Percentiles rank a stretch among this genome's conserved stretches.
Conservation (phyloP, 2,113 vertebrate species). For the Boulengeromyrus knoepffleri region DNA sequence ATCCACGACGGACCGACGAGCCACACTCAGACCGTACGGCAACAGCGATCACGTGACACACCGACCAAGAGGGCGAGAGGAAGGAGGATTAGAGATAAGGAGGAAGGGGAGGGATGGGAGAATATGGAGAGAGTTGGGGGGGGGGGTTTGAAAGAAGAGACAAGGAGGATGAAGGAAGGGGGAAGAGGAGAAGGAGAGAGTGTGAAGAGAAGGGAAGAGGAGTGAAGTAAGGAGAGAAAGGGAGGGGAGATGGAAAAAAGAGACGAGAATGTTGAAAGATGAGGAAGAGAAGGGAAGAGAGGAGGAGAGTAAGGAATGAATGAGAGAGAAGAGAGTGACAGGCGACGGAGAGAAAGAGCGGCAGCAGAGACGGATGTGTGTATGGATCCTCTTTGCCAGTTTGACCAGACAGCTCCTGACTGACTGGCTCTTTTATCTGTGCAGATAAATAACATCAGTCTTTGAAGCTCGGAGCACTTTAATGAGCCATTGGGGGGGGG, state of each 20-base stretch:
- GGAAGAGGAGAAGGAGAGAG: background rate
- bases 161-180: background rate
- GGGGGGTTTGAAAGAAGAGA: background rate
- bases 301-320: background rate
- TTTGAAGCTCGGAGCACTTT: conserved; percentile 44
- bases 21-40: background rate
- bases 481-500: conserved; percentile 19
- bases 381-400: conserved; percentile 5
- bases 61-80: background rate
- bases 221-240: background rate
- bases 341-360: background rate
- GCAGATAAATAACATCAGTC: conserved; percentile 53
- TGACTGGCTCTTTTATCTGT: conserved; percentile 45
- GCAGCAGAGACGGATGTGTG: conserved; percentile 19
- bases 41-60: background rate
- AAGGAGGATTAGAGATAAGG: background rate
- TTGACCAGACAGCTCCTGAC: conserved; percentile 33
- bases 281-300: background rate
- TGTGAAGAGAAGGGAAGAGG: background rate
- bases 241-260: background rate
- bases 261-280: background rate
- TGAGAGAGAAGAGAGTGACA: background rate
- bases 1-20: background rate
- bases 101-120: background rate
- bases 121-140: background rate